Evolutionary conservation across 1,140 invertebrate genomes (phyloP).

Genomic region (Cyclargus thomasi): DNA sequence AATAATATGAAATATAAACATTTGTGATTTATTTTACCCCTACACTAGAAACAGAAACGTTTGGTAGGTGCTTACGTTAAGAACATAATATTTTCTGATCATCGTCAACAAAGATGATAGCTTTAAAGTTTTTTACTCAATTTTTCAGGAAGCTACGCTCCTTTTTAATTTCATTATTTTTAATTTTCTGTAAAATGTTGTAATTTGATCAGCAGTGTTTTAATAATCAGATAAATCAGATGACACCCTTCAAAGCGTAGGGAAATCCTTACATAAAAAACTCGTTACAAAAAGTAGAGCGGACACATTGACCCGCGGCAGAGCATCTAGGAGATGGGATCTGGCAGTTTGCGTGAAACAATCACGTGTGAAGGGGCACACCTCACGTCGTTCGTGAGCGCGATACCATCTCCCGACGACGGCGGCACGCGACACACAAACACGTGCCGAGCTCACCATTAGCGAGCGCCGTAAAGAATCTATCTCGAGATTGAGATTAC

Average conservation of each 20-base stretch:
- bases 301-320: constrained; percentile 35
- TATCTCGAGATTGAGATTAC: constrained; percentile 43
- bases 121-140: no score
- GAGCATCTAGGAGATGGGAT: constrained; percentile 59
- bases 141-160: no score
- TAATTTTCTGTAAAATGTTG: no score
- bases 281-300: constrained; percentile 29
- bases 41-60: not conserved
- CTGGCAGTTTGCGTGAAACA: constrained; percentile 44
- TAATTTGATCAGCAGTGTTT: not conserved
- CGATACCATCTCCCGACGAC: constrained; percentile 57
- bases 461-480: constrained; percentile 36
- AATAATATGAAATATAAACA: constrained; percentile 47
- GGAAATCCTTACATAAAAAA: not conserved
- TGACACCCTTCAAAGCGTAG: not conserved
- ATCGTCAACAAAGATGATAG: not conserved
- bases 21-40: constrained; percentile 39
- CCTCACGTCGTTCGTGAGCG: constrained; percentile 59
- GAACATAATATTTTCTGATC: not conserved
- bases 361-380: constrained; percentile 68
- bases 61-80: not conserved
- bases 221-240: not conserved
- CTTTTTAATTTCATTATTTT: no score
- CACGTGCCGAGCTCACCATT: constrained; percentile 52
- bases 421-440: constrained; percentile 60